These are phyloP conservation scores for Spisula subtruncata DNA, from an alignment of 2,888 invertebrate species.

Conservation along the genomic window DNA sequence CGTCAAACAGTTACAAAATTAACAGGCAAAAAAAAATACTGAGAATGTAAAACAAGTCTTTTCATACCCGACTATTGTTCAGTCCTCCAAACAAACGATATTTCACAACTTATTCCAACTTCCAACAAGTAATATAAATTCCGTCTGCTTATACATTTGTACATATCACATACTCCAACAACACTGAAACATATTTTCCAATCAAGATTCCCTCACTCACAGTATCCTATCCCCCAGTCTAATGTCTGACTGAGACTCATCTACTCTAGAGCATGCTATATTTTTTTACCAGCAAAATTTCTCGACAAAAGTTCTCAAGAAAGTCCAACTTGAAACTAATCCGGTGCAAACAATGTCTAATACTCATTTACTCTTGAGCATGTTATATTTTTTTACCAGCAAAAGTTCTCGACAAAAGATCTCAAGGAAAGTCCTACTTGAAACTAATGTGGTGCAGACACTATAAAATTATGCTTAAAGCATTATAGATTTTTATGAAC, in stretches of 20 bases:
- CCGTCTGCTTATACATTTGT: background rate
- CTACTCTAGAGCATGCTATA: too few relatives aligned
- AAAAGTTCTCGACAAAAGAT: background rate
- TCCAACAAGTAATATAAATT: background rate
- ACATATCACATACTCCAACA: background rate
- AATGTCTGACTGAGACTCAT: too few relatives aligned
- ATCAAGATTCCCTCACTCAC: background rate
- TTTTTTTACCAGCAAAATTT: background rate
- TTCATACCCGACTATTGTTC: too few relatives aligned
- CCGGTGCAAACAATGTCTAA: background rate
- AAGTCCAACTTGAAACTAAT: background rate
- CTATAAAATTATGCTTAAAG: background rate
- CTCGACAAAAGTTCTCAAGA: background rate
- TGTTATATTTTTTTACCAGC: background rate
- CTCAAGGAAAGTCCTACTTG: background rate
- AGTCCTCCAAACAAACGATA: too few relatives aligned
- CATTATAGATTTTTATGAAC: slow-evolving; percentile 12
- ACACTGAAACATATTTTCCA: slow-evolving; percentile 4
- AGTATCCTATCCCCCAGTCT: too few relatives aligned
- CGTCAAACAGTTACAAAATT: too few relatives aligned
- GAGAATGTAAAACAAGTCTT: too few relatives aligned
- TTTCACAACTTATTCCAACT: too few relatives aligned
- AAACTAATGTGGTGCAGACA: background rate
- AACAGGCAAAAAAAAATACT: too few relatives aligned
- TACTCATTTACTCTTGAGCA: too few relatives aligned